Evolutionary conservation across 1,140 invertebrate genomes (phyloP).

Genomic region (Drosophila oshimai): DNA sequence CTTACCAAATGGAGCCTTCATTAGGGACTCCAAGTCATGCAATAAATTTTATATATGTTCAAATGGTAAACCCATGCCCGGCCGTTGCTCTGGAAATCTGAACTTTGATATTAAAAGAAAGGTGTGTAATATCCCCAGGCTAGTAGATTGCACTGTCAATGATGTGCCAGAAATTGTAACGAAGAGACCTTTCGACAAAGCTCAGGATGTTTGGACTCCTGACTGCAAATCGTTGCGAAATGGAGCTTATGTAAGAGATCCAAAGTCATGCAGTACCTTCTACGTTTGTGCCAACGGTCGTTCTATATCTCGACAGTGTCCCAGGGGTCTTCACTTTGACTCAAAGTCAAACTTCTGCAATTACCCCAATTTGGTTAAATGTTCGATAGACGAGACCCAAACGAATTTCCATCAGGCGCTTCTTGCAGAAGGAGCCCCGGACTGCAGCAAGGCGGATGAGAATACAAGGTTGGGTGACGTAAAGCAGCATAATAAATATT

Average conservation of each 20-base stretch:
- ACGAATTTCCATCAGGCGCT: not conserved
- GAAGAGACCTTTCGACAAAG: not conserved
- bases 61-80: constrained; percentile 17
- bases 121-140: constrained; percentile 46
- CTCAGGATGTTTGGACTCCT: not conserved
- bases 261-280: constrained; percentile 49
- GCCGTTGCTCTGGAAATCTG: constrained; percentile 33
- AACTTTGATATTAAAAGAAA: constrained; percentile 42
- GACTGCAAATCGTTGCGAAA: constrained; percentile 27
- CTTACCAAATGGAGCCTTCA: constrained; percentile 30
- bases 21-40: constrained; percentile 28
- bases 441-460: constrained; percentile 23
- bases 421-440: not conserved
- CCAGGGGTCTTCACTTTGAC: constrained; percentile 47
- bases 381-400: not conserved
- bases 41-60: constrained; percentile 39
- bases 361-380: constrained; percentile 36
- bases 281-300: constrained; percentile 48
- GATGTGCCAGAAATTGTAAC: not conserved
- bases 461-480: constrained; percentile 17
- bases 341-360: constrained; percentile 24
- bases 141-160: constrained; percentile 34
- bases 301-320: constrained; percentile 41
- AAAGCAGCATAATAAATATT: constrained; percentile 46
- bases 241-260: constrained; percentile 35